Evolutionary conservation across 2,113 vertebrate genomes (phyloP).

Genomic region (Beaufortia kweichowensis): DNA sequence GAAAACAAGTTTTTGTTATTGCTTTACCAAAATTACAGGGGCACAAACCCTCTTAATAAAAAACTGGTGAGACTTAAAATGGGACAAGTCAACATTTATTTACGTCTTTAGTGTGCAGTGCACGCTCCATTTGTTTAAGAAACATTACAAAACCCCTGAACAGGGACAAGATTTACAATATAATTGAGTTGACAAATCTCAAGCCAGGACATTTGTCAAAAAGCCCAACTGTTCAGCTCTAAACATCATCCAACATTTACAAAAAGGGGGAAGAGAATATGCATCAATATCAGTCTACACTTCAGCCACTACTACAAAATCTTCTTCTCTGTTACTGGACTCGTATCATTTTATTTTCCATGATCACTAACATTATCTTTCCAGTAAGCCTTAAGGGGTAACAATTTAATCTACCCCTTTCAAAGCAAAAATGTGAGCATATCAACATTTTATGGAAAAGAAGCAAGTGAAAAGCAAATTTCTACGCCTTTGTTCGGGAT

Average conservation of each 20-base stretch:
- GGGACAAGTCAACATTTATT: constrained; percentile 54
- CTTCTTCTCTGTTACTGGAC: constrained; percentile 4
- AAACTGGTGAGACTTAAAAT: constrained; percentile 55
- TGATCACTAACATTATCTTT: constrained; percentile 34
- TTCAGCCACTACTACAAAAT: constrained; percentile 27
- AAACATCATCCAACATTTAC: constrained; percentile 15
- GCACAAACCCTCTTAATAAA: constrained; percentile 63
- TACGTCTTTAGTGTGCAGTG: constrained; percentile 69
- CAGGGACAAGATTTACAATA: constrained; percentile 56
- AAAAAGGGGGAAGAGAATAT: constrained; percentile 19
- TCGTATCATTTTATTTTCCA: constrained; percentile 40
- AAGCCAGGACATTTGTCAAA: constrained; percentile 23
- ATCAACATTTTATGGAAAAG: constrained; percentile 25
- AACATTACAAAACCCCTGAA: constrained; percentile 69
- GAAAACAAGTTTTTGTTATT: constrained; percentile 19
- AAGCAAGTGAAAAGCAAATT: constrained; percentile 32
- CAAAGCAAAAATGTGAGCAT: background rate
- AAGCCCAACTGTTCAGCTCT: constrained; percentile 1
- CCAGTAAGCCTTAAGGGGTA: background rate
- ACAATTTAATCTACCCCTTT: background rate
- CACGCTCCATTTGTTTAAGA: constrained; percentile 61
- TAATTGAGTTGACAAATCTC: constrained; percentile 24
- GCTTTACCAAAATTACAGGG: constrained; percentile 62
- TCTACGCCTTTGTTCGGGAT: constrained; percentile 47
- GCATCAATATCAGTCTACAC: constrained; percentile 28